A percentile compares a stretch with the other conserved stretches of the same genome.
These are phyloP conservation scores for Ophiodon elongatus DNA, from an alignment of 2,113 vertebrate species.

Conservation along the genomic window DNA sequence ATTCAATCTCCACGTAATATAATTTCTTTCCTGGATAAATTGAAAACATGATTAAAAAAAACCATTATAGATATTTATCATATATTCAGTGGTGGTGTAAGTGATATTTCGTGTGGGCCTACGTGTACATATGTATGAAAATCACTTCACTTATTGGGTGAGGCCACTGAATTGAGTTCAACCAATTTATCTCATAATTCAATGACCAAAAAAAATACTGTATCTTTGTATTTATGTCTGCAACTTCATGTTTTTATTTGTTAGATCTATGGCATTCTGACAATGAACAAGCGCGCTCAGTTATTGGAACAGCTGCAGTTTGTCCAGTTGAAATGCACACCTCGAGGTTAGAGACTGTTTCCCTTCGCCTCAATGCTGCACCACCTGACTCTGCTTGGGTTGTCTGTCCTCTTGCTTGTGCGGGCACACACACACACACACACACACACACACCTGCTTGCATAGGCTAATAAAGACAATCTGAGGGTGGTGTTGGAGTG, in stretches of 20 bases:
- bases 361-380: conserved; percentile 74
- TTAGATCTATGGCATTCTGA: conserved; percentile 90
- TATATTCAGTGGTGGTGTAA: conserved; percentile 10
- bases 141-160: conserved; percentile 19
- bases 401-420: conserved; percentile 70
- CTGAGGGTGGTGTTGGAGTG: conserved; percentile 59
- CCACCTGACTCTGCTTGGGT: conserved; percentile 75
- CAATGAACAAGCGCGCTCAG: conserved; percentile 88
- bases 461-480: conserved; percentile 35
- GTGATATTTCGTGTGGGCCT: conserved; percentile 21
- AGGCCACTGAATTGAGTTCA: conserved; percentile 18
- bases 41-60: not conserved
- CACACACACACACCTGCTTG: conserved; percentile 30
- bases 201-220: conserved; percentile 18
- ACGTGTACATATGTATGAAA: conserved; percentile 29
- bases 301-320: conserved; percentile 90
- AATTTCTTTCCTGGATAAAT: not conserved
- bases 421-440: conserved; percentile 21
- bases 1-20: not conserved
- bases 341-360: conserved; percentile 88
- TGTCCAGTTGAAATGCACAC: conserved; percentile 89
- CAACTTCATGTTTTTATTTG: conserved; percentile 85
- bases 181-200: conserved; percentile 38
- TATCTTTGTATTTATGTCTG: conserved; percentile 76
- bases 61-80: not conserved